phyloP scores from a whole-genome alignment of 2,113 vertebrate genomes.

The Anguilla japonica region DNA sequence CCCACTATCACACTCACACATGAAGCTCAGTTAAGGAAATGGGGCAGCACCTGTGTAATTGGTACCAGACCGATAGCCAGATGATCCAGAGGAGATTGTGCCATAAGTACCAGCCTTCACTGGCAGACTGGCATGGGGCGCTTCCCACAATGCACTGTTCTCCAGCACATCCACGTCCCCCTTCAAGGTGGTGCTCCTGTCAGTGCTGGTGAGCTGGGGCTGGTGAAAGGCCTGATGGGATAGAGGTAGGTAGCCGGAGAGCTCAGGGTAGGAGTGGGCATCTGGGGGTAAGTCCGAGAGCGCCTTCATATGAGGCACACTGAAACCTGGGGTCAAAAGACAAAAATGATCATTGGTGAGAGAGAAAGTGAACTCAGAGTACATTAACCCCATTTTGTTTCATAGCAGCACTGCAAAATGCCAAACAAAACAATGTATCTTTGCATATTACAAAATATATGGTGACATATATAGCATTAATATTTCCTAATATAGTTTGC shows the following conservation, averaged over 20 bases:
- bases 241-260: constrained; percentile 55
- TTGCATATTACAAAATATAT: no score
- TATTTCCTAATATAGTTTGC: not conserved
- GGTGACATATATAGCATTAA: not conserved
- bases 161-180: constrained; percentile 50
- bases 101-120: constrained; percentile 45
- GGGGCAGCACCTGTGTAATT: constrained; percentile 71
- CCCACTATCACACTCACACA: not conserved
- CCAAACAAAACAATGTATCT: not conserved
- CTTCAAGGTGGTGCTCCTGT: constrained; percentile 48
- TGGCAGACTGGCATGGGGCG: constrained; percentile 49
- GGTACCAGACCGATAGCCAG: constrained; percentile 56
- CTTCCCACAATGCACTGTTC: constrained; percentile 60
- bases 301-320: constrained; percentile 57
- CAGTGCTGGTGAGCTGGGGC: constrained; percentile 50
- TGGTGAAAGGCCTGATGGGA: constrained; percentile 62
- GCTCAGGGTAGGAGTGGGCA: constrained; percentile 53
- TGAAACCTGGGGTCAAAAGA: constrained; percentile 56
- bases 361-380: not conserved
- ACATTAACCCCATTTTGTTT: not conserved
- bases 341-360: constrained; percentile 17
- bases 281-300: constrained; percentile 55
- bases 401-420: not conserved
- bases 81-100: constrained; percentile 58
- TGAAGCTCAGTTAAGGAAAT: not conserved